phyloP scores from a whole-genome alignment of 2,797 vertebrate genomes.

The Xenopus petersii region DNA sequence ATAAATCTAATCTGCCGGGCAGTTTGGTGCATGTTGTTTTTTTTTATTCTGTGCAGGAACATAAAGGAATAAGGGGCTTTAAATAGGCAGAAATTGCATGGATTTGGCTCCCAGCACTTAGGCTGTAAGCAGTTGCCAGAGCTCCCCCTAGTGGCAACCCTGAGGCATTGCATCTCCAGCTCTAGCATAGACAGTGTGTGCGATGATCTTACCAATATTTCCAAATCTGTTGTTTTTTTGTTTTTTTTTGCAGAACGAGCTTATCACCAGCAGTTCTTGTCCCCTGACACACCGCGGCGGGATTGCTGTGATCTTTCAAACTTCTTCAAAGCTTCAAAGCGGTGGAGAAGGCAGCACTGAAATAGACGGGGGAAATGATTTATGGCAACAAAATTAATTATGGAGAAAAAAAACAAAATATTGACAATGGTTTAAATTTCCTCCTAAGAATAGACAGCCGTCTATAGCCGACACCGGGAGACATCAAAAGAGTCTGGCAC shows the following conservation, averaged over 20 bases:
- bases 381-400: too few relatives aligned
- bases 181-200: slow-evolving; percentile 38
- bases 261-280: slow-evolving; percentile 45
- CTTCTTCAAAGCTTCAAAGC: slow-evolving; percentile 28
- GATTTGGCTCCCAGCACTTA: background rate
- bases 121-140: slow-evolving; percentile 55
- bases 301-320: slow-evolving; percentile 48
- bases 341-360: too few relatives aligned
- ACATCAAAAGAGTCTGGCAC: too few relatives aligned
- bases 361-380: too few relatives aligned
- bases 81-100: background rate
- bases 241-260: slow-evolving; percentile 26
- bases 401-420: too few relatives aligned
- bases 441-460: too few relatives aligned
- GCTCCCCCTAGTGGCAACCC: slow-evolving; percentile 59
- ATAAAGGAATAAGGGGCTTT: slow-evolving; percentile 10
- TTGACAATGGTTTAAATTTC: too few relatives aligned
- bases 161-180: slow-evolving; percentile 24
- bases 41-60: slow-evolving; percentile 23
- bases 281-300: slow-evolving; percentile 46
- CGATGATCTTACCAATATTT: slow-evolving; percentile 40
- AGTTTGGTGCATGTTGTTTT: too few relatives aligned
- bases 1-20: too few relatives aligned
- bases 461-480: too few relatives aligned
- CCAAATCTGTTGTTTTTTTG: slow-evolving; percentile 27